Percentiles rank a stretch among this genome's conserved stretches.
phyloP scores from a whole-genome alignment of 2,888 invertebrate genomes.

The Teleogryllus oceanicus region DNA sequence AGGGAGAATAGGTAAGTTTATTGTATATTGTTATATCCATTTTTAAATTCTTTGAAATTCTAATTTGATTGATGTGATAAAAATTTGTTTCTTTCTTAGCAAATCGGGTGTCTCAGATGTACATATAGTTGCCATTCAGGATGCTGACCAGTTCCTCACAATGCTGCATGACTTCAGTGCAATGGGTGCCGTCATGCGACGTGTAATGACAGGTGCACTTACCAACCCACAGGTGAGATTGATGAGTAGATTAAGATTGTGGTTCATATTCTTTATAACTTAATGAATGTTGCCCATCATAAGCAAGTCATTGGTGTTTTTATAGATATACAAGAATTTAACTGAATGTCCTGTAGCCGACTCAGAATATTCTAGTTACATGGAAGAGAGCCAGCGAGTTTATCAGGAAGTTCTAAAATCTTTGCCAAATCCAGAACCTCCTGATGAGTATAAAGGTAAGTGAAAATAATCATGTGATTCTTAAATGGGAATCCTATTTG shows the following conservation, averaged over 20 bases:
- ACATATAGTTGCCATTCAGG: constrained; percentile 62
- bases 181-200: constrained; percentile 94
- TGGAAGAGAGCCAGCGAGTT: constrained; percentile 67
- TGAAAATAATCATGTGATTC: background rate
- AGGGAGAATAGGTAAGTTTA: constrained; percentile 68
- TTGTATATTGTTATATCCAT: background rate
- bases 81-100: constrained; percentile 41
- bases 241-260: background rate
- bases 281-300: background rate
- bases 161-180: constrained; percentile 92
- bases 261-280: background rate
- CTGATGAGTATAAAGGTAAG: constrained; percentile 66
- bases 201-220: constrained; percentile 85
- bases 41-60: background rate
- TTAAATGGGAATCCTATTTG: no score
- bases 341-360: constrained; percentile 60
- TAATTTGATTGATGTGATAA: background rate
- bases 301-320: background rate
- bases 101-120: constrained; percentile 54
- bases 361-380: constrained; percentile 68
- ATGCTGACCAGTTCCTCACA: constrained; percentile 81
- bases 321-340: constrained; percentile 67
- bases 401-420: constrained; percentile 79
- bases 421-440: constrained; percentile 70
- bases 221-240: constrained; percentile 72